Conservation (phyloP, 2,113 vertebrate species). For the Falcunculus frontatus region DNA sequence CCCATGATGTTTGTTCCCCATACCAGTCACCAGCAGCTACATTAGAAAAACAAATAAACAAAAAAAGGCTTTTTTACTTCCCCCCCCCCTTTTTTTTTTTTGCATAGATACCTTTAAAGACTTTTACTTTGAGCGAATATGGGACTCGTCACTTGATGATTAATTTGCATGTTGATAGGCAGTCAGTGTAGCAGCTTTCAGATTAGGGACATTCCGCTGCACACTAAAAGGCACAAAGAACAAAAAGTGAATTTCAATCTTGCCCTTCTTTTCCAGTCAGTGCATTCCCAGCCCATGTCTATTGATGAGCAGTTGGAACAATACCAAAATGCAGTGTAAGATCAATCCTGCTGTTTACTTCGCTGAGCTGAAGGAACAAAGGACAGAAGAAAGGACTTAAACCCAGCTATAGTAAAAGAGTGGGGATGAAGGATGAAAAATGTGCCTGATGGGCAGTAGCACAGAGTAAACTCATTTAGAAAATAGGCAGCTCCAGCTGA, state of each 20-base stretch:
- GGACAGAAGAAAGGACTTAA: constrained; percentile 81
- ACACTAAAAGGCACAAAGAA: constrained; percentile 87
- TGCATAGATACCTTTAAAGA: constrained; percentile 65
- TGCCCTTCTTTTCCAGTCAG: constrained; percentile 85
- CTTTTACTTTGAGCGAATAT: constrained; percentile 23
- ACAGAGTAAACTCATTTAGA: constrained; percentile 85
- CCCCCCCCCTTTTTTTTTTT: background rate
- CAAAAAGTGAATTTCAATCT: constrained; percentile 80
- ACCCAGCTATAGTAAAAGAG: constrained; percentile 72
- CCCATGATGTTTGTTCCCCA: background rate
- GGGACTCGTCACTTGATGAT: constrained; percentile 67
- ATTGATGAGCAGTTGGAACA: constrained; percentile 86
- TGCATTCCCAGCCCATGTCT: constrained; percentile 81
- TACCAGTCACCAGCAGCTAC: background rate
- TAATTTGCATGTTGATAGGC: constrained; percentile 85
- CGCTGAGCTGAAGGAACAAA: constrained; percentile 82
- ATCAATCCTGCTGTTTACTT: constrained; percentile 90
- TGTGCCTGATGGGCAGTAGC: constrained; percentile 75
- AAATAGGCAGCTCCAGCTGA: constrained; percentile 91
- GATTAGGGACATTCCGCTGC: constrained; percentile 88
- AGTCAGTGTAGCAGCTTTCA: constrained; percentile 76
- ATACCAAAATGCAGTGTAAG: constrained; percentile 85
- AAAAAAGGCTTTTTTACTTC: background rate
- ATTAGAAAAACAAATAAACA: background rate
- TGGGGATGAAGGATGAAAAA: constrained; percentile 72